A percentile compares a stretch with the other conserved stretches of the same genome.
Conservation (phyloP, 1,140 invertebrate species). For the Diabrotica undecimpunctata region DNA sequence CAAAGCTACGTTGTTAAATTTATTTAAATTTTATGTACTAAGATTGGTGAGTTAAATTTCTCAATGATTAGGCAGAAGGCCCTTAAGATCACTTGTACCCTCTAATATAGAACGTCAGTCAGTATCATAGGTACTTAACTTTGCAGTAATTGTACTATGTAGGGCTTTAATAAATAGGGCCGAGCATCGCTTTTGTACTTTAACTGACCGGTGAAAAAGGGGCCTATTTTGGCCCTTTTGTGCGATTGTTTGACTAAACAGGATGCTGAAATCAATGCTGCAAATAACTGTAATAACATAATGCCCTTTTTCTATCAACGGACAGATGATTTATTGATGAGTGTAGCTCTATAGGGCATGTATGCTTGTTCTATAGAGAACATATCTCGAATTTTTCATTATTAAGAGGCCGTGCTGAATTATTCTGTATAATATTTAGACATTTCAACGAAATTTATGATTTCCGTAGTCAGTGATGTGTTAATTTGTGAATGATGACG, state of each 20-base stretch:
- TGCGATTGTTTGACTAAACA: conserved; percentile 41
- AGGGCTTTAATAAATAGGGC: conserved; percentile 27
- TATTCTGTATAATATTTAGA: conserved; percentile 41
- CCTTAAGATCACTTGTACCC: conserved; percentile 31
- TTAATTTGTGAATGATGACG: conserved; percentile 27
- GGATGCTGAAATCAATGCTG: conserved; percentile 41
- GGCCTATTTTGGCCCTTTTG: conserved; percentile 25
- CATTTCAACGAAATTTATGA: conserved; percentile 39
- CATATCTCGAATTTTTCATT: conserved; percentile 30
- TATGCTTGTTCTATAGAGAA: neutral
- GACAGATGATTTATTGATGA: conserved; percentile 44
- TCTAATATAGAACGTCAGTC: conserved; percentile 8
- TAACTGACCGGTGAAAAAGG: conserved; percentile 40
- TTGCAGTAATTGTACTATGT: conserved; percentile 27
- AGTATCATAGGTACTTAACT: conserved; percentile 29
- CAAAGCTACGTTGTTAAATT: too few relatives aligned
- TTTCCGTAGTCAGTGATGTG: conserved; percentile 36
- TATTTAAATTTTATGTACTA: too few relatives aligned
- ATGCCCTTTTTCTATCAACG: conserved; percentile 30
- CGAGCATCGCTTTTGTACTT: conserved; percentile 33
- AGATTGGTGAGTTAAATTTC: neutral
- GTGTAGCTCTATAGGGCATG: conserved; percentile 29
- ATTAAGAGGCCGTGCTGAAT: conserved; percentile 33
- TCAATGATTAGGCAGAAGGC: neutral
- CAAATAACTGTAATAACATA: conserved; percentile 44